These are phyloP conservation scores for Rostratula benghalensis DNA, from an alignment of 2,113 vertebrate genomes.

Conservation along the genomic window DNA sequence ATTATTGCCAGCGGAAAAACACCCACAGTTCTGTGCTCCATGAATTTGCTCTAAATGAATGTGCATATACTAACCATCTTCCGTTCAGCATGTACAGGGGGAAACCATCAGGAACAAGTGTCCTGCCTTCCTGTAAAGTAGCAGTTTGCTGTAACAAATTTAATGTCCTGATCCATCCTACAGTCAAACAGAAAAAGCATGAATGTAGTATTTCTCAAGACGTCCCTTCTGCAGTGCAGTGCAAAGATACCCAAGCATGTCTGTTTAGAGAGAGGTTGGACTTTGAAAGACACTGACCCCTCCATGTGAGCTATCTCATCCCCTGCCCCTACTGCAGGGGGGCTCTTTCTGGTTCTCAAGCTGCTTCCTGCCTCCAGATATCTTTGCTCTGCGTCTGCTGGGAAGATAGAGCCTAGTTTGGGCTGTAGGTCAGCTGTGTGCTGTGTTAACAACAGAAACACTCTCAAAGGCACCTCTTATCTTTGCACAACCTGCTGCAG, in stretches of 20 bases:
- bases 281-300: neutral
- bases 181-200: neutral
- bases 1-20: neutral
- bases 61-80: neutral
- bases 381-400: neutral
- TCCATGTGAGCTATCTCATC: neutral
- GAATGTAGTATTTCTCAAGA: neutral
- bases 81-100: neutral
- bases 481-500: neutral
- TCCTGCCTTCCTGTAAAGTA: neutral
- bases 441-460: neutral
- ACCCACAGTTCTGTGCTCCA: neutral
- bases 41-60: neutral
- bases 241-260: neutral
- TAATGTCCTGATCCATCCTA: neutral
- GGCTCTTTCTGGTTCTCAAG: neutral
- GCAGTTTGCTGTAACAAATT: neutral
- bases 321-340: neutral
- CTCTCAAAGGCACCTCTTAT: neutral
- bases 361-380: neutral
- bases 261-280: neutral
- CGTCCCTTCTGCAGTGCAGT: neutral
- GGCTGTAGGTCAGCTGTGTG: accelerated
- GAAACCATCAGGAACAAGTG: neutral
- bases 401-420: neutral